Base-by-base conservation (phyloP, 2,113 vertebrate genomes). In the Syngnathus typhle region DNA sequence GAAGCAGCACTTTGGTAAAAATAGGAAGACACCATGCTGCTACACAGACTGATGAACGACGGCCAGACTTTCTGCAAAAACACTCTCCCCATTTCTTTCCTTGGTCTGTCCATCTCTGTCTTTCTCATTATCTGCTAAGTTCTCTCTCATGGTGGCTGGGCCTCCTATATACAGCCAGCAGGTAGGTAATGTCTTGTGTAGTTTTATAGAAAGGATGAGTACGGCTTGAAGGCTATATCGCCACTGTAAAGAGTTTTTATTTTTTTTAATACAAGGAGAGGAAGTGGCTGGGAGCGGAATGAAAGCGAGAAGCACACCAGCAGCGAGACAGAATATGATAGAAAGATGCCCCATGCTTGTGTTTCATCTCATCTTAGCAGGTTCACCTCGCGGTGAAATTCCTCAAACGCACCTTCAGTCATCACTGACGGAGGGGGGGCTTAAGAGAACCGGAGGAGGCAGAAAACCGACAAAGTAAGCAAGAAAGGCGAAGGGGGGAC, bases 1-100 rank as follows among this genome's bases (percentile, higher is more conserved):
- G 89, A 79, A 64, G 67, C 67, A 15, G 64, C 60, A 77, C 85
- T 90, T 90, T 88, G 82, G 85, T 83, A 84, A 85, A 87, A 87
- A 88, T 83, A 83, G 85, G 83, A 83, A 80, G 85, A 86, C 79
- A 73, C 83, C 87, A 86, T 76, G 84, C 87, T 90, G 88, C 73
- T 88, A 39, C 21, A 60, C 69, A 81, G 84, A 75, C 75, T 73
- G 71, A 81, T 67, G 82, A 85, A 78, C 78, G 73, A 84, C 72
- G 76, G 75, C 68, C 84, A 75, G 79, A 68, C 72, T 73, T 23
- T 56, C 77, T 63, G 76, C 69, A 79, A 80, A 62, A 84, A 78
- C 72, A 75, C 67, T 44, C 39, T 55, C n/a, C n/a, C 19, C 19
- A 36, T 62, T 72, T 75, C 64, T 59, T 32, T 52, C 67, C 71